phyloP scores from a whole-genome alignment of 2,888 invertebrate species.

The Perithous albicinctus region DNA sequence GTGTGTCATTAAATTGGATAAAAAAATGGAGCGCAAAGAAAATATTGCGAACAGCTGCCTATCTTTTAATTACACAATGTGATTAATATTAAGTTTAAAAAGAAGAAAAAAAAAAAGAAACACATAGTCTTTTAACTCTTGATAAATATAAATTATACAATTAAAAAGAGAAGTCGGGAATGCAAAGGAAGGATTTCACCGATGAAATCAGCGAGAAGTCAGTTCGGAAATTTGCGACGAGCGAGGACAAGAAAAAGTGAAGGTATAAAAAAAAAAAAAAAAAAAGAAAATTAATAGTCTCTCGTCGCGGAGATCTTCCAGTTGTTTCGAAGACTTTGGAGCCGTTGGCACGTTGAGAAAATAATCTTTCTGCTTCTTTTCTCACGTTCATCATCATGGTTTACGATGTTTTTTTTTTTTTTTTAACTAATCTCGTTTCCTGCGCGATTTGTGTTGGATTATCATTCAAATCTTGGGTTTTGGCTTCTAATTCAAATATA shows the following conservation, averaged over 20 bases:
- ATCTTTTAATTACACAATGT: not conserved
- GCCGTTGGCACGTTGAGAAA: constrained; percentile 47
- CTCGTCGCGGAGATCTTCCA: constrained; percentile 54
- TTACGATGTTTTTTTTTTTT: too few relatives aligned
- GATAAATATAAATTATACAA: constrained; percentile 80
- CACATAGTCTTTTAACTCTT: constrained; percentile 77
- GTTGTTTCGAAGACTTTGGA: constrained; percentile 39
- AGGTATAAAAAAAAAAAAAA: not conserved
- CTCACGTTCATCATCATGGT: not conserved
- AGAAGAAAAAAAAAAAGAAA: not conserved
- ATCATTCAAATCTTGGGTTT: too few relatives aligned
- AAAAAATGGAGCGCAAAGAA: constrained; percentile 16
- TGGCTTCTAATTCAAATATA: too few relatives aligned
- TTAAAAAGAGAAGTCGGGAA: constrained; percentile 61
- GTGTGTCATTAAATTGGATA: constrained; percentile 6
- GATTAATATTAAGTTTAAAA: constrained; percentile 25
- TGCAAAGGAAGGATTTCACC: constrained; percentile 61
- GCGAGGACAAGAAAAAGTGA: not conserved
- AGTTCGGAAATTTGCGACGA: constrained; percentile 51
- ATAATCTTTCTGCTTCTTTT: constrained; percentile 8
- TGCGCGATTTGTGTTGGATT: too few relatives aligned
- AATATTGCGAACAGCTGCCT: not conserved
- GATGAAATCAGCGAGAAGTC: constrained; percentile 47
- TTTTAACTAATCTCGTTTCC: too few relatives aligned
- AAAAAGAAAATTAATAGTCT: not conserved